Evolutionary conservation across 2,797 vertebrate species (phyloP), one percentile per base, ranked within the genome.

Genomic region (Channa striata): DNA sequence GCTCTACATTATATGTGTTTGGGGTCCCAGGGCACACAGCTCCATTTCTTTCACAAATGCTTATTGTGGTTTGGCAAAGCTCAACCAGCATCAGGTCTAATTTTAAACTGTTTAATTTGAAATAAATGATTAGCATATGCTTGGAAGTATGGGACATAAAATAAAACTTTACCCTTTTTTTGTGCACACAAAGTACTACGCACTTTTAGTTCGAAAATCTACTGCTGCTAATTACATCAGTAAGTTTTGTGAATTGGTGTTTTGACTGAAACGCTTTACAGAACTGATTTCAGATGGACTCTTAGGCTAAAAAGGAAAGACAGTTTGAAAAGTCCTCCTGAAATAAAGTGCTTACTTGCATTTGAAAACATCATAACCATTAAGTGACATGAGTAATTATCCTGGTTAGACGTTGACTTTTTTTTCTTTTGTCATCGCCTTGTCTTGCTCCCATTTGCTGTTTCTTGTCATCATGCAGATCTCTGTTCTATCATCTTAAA

Each of bases 71-170:
- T 57, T 78, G 63, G 77, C 64, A 67, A 57, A 39, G 63, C 69
- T 74, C 49, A 47, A 60, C 49, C 13, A 40, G 39, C n/a, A 44
- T 40, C 57, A 53, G 59, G 59, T 68, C 52, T 77, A 59, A 68
- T 72, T 77, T 67, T 49, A 63, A 79, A 69, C 70, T 78, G 77
- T n/a, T n/a, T n/a, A 56, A 53, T 62, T 40, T 40, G 34, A 17
- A 19, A 69, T 72, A 67, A 78, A 83, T 81, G 77, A 82, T 62
- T 74, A 70, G 52, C 77, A 74, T 66, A 64, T 82, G 66, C 53
- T 74, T 58, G 56, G 36, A 8, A 40, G 19, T 11, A 39, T 37
- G 21, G 57, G 39, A 30, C 10, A 25, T 58, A 77, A 68, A 61
- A 11, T 37, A 53, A 67, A 66, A 34, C 51, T 53, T 64, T 5